Evolutionary conservation across 2,888 invertebrate species (phyloP), one percentile per base, ranked within the genome.

Genomic region (Ophion ellenae): DNA sequence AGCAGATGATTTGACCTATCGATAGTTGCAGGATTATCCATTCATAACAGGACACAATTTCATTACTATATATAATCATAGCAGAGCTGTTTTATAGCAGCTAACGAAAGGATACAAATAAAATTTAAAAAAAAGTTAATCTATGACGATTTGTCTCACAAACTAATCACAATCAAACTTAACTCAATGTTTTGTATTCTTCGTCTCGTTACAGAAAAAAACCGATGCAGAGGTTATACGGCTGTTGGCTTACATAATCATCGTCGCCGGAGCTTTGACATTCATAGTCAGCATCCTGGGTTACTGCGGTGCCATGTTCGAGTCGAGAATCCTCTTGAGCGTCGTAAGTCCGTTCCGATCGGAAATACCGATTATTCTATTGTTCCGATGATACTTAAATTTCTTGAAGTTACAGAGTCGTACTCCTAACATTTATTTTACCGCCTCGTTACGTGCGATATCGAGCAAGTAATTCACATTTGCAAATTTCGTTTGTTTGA

Each of bases 271-370:
- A 87, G 96, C 96, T 45, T 95, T 96, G 88, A 96, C 97, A 94
- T 97, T 97, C 93, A 92, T 97, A 84, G 95, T 97, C 90, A 96
- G 96, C 91, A 96, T 97, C 93, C 94, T 97, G 89, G 97, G 97
- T 45, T 96, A 96, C 92, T 96, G 96, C 91, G 96, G 96, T 66
- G 96, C 96, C 76, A 95, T 96, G 92, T 95, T 96, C 90, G 96
- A 96, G 92, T 96, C 96, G 63, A 95, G 96, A 88, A 96, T 96
- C 92, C 95, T 97, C 88, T 95, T 97, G 36, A 96, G 96, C 77
- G 95, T 96, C 92, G 97, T 97, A 95, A 96, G 96, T 95, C 84
- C 78, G 81, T 87, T 88, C 24, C 83, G 28, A 80, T 78, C 40
- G 1, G 20, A 70, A 71, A 74, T 77, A 53, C 83, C 63, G 69